Evolutionary conservation across 2,113 vertebrate genomes (phyloP).

Genomic region (Thamnaconus septentrionalis): DNA sequence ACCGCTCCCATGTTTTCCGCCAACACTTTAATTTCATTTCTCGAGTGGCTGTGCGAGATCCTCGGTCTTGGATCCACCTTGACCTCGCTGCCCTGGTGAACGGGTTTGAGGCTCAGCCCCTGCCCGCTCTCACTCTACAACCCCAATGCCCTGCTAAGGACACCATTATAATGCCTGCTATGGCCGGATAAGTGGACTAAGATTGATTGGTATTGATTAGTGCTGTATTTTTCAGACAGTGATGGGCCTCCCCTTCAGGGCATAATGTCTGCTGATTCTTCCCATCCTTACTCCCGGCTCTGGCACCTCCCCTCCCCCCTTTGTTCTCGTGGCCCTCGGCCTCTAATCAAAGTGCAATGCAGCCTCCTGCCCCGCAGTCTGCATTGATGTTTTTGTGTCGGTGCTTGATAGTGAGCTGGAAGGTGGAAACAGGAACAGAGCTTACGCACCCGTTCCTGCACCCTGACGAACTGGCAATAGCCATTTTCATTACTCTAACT

Average conservation of each 20-base stretch:
- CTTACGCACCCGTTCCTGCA: too few relatives aligned
- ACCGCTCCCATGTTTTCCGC: not conserved
- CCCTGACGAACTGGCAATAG: too few relatives aligned
- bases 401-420: not conserved
- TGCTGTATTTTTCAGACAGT: constrained; percentile 61
- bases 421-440: not conserved
- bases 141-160: constrained; percentile 16
- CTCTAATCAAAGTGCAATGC: not conserved
- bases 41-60: not conserved
- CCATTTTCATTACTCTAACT: too few relatives aligned
- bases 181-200: constrained; percentile 47
- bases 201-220: constrained; percentile 67
- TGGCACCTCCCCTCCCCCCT: constrained; percentile 8
- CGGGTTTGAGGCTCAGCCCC: constrained; percentile 13
- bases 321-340: not conserved
- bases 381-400: constrained; percentile 2
- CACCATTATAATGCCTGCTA: constrained; percentile 33
- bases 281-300: not conserved
- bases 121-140: not conserved
- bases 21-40: constrained; percentile 44
- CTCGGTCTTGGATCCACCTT: constrained; percentile 32
- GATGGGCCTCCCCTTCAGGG: constrained; percentile 56
- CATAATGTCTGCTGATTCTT: constrained; percentile 45
- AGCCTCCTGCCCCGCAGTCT: constrained; percentile 1
- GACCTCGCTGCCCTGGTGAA: constrained; percentile 25